Percentiles rank a stretch among this genome's conserved stretches.
These are phyloP conservation scores for Heptranchias perlo DNA, from an alignment of 2,113 vertebrate genomes.

Conservation along the genomic window DNA sequence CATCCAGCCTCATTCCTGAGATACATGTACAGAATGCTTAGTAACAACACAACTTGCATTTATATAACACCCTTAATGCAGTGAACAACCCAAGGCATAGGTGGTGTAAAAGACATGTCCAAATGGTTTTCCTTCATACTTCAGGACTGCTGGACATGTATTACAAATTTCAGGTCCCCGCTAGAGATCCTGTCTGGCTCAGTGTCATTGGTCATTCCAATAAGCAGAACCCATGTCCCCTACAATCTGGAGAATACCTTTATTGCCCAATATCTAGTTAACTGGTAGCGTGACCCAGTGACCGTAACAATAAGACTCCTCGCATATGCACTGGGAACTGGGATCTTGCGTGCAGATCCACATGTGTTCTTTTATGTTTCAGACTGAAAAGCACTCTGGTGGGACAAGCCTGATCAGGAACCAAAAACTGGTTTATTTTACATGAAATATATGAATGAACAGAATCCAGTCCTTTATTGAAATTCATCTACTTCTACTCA, in stretches of 20 bases:
- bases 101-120: neutral
- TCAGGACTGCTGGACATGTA: neutral
- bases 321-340: too few species aligned
- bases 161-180: neutral
- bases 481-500: too few species aligned
- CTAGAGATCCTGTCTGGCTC: neutral
- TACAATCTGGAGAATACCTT: neutral
- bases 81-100: neutral
- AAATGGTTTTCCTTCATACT: neutral
- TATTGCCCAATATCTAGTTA: neutral
- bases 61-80: neutral
- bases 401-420: too few species aligned
- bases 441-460: too few species aligned
- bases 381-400: too few species aligned
- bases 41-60: too few species aligned
- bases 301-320: neutral
- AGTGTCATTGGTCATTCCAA: neutral
- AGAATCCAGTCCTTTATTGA: too few species aligned
- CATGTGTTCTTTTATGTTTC: too few species aligned
- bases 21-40: neutral
- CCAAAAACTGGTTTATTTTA: too few species aligned
- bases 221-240: neutral
- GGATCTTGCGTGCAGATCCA: too few species aligned
- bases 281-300: neutral
- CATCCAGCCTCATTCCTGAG: neutral